A percentile compares a stretch with the other conserved stretches of the same genome.
phyloP scores from a whole-genome alignment of 2,113 vertebrate genomes.

The Dromas ardeola region DNA sequence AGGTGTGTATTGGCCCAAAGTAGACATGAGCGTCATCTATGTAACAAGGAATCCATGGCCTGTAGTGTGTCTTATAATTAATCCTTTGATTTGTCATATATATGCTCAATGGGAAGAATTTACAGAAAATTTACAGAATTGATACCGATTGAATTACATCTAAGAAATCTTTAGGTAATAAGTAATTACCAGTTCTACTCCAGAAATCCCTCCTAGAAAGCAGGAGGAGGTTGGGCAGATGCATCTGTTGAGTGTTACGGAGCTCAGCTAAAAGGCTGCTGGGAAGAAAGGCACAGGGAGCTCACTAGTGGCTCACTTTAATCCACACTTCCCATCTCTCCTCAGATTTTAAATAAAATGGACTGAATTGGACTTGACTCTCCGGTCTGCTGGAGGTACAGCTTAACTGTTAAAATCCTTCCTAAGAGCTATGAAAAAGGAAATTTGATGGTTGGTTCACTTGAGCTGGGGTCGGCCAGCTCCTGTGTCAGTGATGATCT shows the following conservation, averaged over 20 bases:
- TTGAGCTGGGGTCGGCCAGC: neutral
- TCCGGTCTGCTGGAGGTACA: neutral
- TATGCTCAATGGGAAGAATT: neutral
- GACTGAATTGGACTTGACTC: neutral
- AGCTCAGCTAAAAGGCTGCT: neutral
- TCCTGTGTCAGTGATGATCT: neutral
- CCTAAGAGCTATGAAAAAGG: neutral
- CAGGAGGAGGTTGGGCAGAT: accelerated
- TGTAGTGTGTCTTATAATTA: neutral
- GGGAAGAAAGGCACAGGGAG: neutral
- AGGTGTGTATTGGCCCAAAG: neutral
- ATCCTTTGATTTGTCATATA: neutral
- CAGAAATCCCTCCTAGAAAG: neutral
- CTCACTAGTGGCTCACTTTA: neutral
- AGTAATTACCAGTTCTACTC: neutral
- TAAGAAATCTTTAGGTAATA: neutral
- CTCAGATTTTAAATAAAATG: neutral
- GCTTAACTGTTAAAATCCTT: neutral
- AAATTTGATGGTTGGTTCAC: neutral
- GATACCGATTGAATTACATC: accelerated
- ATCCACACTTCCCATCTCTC: neutral
- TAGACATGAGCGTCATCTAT: accelerated
- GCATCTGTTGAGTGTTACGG: neutral
- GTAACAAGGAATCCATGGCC: neutral
- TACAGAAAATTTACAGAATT: neutral